phyloP scores from a whole-genome alignment of 2,888 invertebrate genomes.

The Zootermopsis nevadensis region DNA sequence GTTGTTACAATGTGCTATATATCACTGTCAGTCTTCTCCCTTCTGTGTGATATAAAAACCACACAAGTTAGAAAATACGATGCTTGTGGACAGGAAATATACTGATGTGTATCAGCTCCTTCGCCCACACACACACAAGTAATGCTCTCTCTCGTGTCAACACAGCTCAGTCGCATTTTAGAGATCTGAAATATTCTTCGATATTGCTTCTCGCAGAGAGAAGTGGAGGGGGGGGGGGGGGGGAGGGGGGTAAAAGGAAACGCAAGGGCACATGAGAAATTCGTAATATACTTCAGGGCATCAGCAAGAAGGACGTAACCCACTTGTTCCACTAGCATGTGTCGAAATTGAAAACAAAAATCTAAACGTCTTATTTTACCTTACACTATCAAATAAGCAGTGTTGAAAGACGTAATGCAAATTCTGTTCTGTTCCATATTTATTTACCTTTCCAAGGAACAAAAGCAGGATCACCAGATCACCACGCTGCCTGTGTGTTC shows the following conservation, averaged over 20 bases:
- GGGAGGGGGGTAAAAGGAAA: too few relatives aligned
- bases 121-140: neutral
- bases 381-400: too few relatives aligned
- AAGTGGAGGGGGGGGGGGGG: neutral
- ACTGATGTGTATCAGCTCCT: constrained; percentile 23
- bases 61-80: constrained; percentile 16
- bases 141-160: constrained; percentile 17
- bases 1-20: constrained; percentile 25
- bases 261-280: neutral
- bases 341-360: too few relatives aligned
- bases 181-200: constrained; percentile 28
- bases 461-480: too few relatives aligned
- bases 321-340: too few relatives aligned
- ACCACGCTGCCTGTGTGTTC: too few relatives aligned
- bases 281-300: neutral
- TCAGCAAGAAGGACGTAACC: neutral
- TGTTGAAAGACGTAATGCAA: too few relatives aligned
- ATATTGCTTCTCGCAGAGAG: constrained; percentile 10
- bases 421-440: too few relatives aligned
- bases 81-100: constrained; percentile 41
- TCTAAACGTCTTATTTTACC: too few relatives aligned
- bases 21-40: constrained; percentile 22
- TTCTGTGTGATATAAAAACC: constrained; percentile 5
- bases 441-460: too few relatives aligned
- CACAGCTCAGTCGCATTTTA: constrained; percentile 23